Evolutionary conservation across 2,888 invertebrate genomes (phyloP).

Genomic region (Chymomyza caudatula): DNA sequence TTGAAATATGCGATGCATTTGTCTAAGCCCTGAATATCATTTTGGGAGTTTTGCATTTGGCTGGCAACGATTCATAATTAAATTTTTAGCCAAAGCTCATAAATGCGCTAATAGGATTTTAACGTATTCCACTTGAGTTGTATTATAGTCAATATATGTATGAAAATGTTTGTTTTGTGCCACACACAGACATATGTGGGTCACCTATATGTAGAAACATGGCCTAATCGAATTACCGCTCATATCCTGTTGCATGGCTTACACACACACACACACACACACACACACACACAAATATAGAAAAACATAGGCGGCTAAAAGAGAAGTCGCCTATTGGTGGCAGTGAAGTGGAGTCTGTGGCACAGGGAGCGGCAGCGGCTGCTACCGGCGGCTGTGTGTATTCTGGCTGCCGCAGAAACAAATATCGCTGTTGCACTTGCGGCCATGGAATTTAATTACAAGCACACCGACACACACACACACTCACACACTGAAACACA

Average conservation of each 20-base stretch:
- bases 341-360: neutral
- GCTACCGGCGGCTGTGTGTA: slow-evolving; percentile 9
- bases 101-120: slow-evolving; percentile 44
- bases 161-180: neutral
- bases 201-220: slow-evolving; percentile 11
- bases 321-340: slow-evolving; percentile 33
- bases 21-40: slow-evolving; percentile 15
- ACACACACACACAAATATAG: neutral
- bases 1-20: neutral
- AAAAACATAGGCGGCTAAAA: slow-evolving; percentile 18
- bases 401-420: slow-evolving; percentile 52
- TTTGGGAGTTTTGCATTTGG: neutral
- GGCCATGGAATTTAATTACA: slow-evolving; percentile 68
- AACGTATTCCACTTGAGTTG: slow-evolving; percentile 17
- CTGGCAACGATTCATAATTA: slow-evolving; percentile 26
- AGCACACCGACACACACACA: slow-evolving; percentile 27
- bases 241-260: slow-evolving; percentile 57
- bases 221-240: slow-evolving; percentile 58
- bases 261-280: neutral
- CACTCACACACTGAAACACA: slow-evolving; percentile 13
- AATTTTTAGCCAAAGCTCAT: slow-evolving; percentile 29
- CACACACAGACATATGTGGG: neutral
- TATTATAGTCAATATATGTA: neutral
- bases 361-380: neutral
- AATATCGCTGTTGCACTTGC: slow-evolving; percentile 63